phyloP scores from a whole-genome alignment of 1,140 invertebrate species.

The Frieseomelitta varia region DNA sequence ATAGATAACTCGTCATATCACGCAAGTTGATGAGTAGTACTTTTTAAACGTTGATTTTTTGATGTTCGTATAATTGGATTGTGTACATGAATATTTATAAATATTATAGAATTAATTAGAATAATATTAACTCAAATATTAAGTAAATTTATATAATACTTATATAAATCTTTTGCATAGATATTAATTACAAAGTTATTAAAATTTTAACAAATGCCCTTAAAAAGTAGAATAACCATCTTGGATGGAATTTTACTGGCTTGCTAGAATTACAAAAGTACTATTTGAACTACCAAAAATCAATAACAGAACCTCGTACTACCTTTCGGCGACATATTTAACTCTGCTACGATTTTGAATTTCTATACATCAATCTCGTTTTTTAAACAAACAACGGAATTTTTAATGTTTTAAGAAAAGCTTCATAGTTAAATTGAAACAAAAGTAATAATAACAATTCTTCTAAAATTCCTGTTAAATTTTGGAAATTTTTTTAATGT shows the following conservation, averaged over 20 bases:
- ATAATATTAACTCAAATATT: too few relatives aligned
- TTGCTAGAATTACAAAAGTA: constrained; percentile 30
- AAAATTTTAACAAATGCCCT: constrained; percentile 59
- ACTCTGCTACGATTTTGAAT: neutral
- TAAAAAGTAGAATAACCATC: constrained; percentile 73
- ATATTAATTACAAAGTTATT: too few relatives aligned
- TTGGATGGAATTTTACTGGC: constrained; percentile 20
- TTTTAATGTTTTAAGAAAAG: neutral
- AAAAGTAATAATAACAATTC: neutral
- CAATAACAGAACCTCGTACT: constrained; percentile 69
- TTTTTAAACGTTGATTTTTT: neutral
- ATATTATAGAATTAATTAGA: too few relatives aligned
- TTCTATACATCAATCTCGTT: neutral
- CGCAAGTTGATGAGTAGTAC: neutral
- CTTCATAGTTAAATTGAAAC: neutral
- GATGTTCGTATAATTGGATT: neutral
- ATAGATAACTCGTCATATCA: constrained; percentile 26
- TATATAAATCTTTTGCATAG: too few relatives aligned
- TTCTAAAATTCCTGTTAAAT: too few relatives aligned
- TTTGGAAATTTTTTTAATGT: neutral
- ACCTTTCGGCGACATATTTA: constrained; percentile 66
- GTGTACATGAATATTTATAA: neutral
- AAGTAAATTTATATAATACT: too few relatives aligned
- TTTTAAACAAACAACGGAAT: neutral
- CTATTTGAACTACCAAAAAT: constrained; percentile 60